Conservation (phyloP, 2,797 vertebrate species). For the Columba guinea region DNA sequence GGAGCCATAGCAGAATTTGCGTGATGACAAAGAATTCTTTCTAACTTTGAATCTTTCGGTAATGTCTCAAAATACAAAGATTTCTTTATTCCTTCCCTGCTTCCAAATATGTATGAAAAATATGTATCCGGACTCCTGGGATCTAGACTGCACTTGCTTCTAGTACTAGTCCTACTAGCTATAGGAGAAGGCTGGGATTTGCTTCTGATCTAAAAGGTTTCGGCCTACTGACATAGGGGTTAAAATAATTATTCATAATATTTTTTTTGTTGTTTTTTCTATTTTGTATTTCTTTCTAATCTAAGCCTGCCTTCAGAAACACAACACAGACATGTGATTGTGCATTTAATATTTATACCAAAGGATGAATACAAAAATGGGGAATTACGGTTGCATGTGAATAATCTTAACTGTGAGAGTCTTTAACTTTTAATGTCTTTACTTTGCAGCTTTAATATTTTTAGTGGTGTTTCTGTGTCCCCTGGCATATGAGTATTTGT, state of each 20-base stretch:
- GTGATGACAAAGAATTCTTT: neutral
- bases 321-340: neutral
- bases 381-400: neutral
- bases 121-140: neutral
- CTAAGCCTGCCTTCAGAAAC: neutral
- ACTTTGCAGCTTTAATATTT: neutral
- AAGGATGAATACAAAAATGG: neutral
- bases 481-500: neutral
- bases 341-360: neutral
- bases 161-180: neutral
- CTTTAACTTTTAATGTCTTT: neutral
- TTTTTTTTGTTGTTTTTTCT: neutral
- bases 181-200: neutral
- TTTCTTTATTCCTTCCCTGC: neutral
- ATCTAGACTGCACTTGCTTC: neutral
- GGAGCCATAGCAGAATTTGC: neutral
- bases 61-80: neutral
- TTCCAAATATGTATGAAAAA: neutral
- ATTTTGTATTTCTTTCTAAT: neutral
- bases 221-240: fast-evolving
- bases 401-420: neutral
- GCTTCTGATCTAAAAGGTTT: neutral
- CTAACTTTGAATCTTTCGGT: neutral
- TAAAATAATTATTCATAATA: neutral
- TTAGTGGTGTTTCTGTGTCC: neutral